Evolutionary conservation across 1,140 invertebrate genomes (phyloP), one percentile per base, ranked within the genome.

Genomic region (Lordiphosa collinella): DNA sequence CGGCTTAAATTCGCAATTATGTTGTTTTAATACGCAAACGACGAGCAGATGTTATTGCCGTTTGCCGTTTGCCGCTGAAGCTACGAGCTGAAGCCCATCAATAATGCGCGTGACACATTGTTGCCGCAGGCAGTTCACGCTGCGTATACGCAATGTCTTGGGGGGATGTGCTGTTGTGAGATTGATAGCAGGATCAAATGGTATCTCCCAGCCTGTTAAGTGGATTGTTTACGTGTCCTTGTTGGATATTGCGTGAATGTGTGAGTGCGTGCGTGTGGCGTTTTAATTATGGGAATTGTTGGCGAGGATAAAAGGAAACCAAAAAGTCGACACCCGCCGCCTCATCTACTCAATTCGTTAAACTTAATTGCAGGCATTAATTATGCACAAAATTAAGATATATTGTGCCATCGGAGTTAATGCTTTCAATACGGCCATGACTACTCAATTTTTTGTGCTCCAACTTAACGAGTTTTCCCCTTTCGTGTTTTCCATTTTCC

Each of bases 141-240:
- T 64, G 53, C 60, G 62, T 76, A 72, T 76, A 76, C 61, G 51
- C 32, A 82, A 82, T 50, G 22, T 55, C 51, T 38, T 32, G 11
- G 34, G 43, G 11, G 34, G 47, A 49, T 35, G 11, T 34, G 34
- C 47, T 36, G 41, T 65, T 73, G 54, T 47, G 47, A 84, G 79
- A 82, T 82, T 80, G 78, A 84, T 84, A 59, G 60, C 72, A 54
- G 78, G 68, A 84, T 84, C 78, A 84, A 82, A 82, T 82, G 73
- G 57, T 78, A 84, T 84, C 70, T 69, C 68, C 55, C 68, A 61
- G 72, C 68, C 72, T 69, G 78, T 84, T 84, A 84, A 84, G 78
- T 84, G 68, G 57, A 73, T 67, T 84, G 78, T 65, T 73, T 78
- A 62, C 68, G 78, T 70, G 48, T 54, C 51, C 43, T 47, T 46